These are phyloP conservation scores for Pelagia noctiluca DNA, from an alignment of 30 jellyfish, hydroid and myxozoan genomes.

Conservation along the genomic window DNA sequence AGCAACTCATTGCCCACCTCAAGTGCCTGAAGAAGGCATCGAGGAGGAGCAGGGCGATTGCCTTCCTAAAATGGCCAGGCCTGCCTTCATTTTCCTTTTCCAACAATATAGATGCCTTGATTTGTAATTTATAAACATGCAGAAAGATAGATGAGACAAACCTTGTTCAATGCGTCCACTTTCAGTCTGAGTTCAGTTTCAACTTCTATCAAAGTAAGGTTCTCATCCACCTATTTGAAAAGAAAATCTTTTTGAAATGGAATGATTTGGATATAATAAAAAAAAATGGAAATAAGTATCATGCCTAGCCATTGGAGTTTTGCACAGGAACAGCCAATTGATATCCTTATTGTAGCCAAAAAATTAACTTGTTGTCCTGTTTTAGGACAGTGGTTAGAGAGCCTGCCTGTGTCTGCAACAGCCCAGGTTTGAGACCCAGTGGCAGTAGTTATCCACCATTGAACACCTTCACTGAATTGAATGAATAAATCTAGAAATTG, in stretches of 20 bases:
- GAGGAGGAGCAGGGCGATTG: not conserved
- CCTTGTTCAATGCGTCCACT: slow-evolving; percentile 92
- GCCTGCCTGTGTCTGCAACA: too few relatives aligned
- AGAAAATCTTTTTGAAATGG: not conserved
- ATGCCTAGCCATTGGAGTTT: not conserved
- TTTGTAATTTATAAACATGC: not conserved
- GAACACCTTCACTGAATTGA: too few relatives aligned
- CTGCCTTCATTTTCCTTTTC: too few relatives aligned
- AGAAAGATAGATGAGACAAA: not conserved
- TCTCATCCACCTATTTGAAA: slow-evolving; percentile 52
- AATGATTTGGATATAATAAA: not conserved
- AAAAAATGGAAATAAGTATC: not conserved
- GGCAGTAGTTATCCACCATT: too few relatives aligned
- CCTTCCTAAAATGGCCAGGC: not conserved
- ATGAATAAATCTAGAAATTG: too few relatives aligned
- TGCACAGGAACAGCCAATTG: not conserved
- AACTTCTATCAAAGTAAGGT: slow-evolving; percentile 69
- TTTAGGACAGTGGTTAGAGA: not conserved
- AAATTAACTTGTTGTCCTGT: not conserved
- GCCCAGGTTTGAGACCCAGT: too few relatives aligned
- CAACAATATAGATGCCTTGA: not conserved
- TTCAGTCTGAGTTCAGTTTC: slow-evolving; percentile 80
- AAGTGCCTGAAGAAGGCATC: not conserved
- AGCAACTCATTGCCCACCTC: not conserved
- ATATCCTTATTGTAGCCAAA: too few relatives aligned